Evolutionary conservation across 2,888 invertebrate species (phyloP).

Genomic region (Fabriciana adippe): DNA sequence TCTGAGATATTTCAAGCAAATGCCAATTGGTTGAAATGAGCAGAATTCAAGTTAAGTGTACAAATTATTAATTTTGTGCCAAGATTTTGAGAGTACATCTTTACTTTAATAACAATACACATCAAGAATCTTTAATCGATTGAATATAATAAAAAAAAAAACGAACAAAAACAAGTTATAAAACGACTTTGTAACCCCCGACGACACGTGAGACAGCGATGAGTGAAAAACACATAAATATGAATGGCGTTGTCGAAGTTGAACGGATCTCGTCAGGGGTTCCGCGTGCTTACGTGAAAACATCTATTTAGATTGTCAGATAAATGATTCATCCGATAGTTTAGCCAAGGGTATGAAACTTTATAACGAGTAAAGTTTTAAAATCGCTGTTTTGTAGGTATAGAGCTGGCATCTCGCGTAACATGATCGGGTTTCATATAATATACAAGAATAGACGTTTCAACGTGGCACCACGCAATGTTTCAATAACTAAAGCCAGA

Average conservation of each 20-base stretch:
- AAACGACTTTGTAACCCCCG: slow-evolving; percentile 32
- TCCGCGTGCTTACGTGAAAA: slow-evolving; percentile 28
- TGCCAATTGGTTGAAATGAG: slow-evolving; percentile 31
- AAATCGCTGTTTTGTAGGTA: not conserved
- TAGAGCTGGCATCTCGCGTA: not conserved
- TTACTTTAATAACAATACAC: slow-evolving; percentile 14
- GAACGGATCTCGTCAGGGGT: slow-evolving; percentile 29
- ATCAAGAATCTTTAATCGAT: slow-evolving; percentile 27
- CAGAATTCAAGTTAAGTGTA: slow-evolving; percentile 26
- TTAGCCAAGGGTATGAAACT: not conserved
- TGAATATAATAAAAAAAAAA: slow-evolving; percentile 24
- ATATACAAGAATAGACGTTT: slow-evolving; percentile 30
- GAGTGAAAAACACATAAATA: not conserved
- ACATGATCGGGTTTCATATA: not conserved
- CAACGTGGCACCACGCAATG: slow-evolving; percentile 19
- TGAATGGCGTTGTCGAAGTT: slow-evolving; percentile 3
- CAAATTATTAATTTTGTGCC: slow-evolving; percentile 30
- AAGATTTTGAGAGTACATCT: slow-evolving; percentile 23
- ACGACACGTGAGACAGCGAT: slow-evolving; percentile 17
- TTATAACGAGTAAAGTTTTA: slow-evolving; percentile 11
- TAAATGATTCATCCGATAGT: not conserved
- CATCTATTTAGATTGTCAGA: slow-evolving; percentile 18
- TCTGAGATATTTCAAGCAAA: slow-evolving; percentile 26
- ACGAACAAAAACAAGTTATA: slow-evolving; percentile 19
- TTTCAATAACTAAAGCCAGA: slow-evolving; percentile 31